Evolutionary conservation across 2,113 vertebrate species (phyloP), one percentile per base, ranked within the genome.

Genomic region (Todiramphus chloris): DNA sequence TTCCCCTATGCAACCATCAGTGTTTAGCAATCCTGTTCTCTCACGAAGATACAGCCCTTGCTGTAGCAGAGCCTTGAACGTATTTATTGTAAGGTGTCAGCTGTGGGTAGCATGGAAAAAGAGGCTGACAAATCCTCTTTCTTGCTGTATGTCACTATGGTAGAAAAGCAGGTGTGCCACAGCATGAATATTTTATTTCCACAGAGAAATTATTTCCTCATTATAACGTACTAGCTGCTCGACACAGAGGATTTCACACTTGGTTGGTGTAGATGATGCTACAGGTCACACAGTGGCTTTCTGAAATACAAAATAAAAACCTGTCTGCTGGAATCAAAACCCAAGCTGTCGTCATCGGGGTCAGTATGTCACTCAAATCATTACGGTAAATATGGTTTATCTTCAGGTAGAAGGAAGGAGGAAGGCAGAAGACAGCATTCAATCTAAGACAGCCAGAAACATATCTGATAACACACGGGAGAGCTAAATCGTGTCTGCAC

Each of bases 211-310:
- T 87, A 75, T 48, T 91, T 83, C 73, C 83, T 87, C 30, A 15
- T 94, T 81, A 82, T 4, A 56, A 84, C 0, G 0, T 11, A 23
- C 3, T 87, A 55, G 62, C 90, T 79, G 83, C 89, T 87, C 16
- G 6, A 25, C 60, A 60, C 83, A 63, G 86, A 55, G 75, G 92
- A 93, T 95, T 89, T 90, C 86, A 92, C 94, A 92, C 76, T 91
- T 31, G 89, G 69, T 67, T 94, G 82, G 3, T 78, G 76, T 14
- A 88, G 83, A 74, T 82, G 88, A 81, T 73, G 92, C 86, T 84
- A 60, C 80, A 69, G 88, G 95, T 90, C 90, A 37, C 10, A 43
- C 39, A 56, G 79, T 24, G 11, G 6, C 70, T 67, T 94, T 43
- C 92, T 90, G 92, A 94, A 85, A 46, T 10, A 4, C 50, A 11